Base-by-base conservation (phyloP, 2,888 invertebrate species). In the Dryobotodes eremita region DNA sequence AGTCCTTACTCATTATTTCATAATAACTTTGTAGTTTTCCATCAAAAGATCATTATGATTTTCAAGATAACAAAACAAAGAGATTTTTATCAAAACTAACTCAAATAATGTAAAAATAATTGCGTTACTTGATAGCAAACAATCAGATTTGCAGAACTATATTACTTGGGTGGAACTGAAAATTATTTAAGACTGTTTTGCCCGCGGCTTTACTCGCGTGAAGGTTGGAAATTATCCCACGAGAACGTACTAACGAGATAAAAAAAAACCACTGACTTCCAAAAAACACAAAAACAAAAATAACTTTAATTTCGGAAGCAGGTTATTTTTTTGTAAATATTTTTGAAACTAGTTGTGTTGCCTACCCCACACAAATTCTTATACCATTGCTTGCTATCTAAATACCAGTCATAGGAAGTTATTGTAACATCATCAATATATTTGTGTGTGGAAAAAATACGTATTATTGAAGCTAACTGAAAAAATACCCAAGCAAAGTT, bases 21-120 rank as follows among this genome's bases (percentile, higher is more conserved):
- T 48, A n/a, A 46, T 53, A 36, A 13, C 36, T 68, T 46, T 53
- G 59, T 55, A 36, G 17, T 71, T 62, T 53, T 31, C 15, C 42
- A 80, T 68, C 15, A 20, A 31, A 31, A 62, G 36, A 68, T 82
- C n/a, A n/a, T 17, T 57, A 36, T 17, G 13, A 62, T 68, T n/a
- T 7, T 46, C 55, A 31, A 10, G 77, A 80, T 83, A 77, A 79
- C 59, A 53, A 26, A 83, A 80, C 62, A 69, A 82, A 31, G 80
- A 77, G 36, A 80, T 83, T 31, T 42, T 77, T 59, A 81, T 77
- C 70, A 64, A 57, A 66, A 82, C 55, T n/a, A 68, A 15, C 8
- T 53, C 7, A 20, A 76, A 57, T 42, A 23, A n/a, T 57, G 78
- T 80, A 42, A 55, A 48, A 69, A 76, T 62, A 64, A 77, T 65